Evolutionary conservation across 2,113 vertebrate species (phyloP).

Genomic region (Poecile atricapillus): DNA sequence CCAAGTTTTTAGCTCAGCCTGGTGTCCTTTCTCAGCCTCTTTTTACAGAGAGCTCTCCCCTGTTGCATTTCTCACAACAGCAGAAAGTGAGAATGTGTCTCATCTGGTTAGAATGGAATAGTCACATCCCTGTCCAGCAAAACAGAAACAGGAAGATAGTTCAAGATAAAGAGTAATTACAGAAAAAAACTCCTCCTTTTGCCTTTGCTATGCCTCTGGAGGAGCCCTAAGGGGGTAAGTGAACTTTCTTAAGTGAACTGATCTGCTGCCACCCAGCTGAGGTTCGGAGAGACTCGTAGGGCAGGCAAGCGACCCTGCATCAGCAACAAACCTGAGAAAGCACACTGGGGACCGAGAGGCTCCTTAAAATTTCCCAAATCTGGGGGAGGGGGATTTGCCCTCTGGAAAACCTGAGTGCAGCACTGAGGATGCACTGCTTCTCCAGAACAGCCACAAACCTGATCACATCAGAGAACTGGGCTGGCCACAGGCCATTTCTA

Average conservation of each 20-base stretch:
- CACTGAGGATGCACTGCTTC: background rate
- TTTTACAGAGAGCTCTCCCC: background rate
- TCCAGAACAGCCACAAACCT: background rate
- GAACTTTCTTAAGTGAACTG: background rate
- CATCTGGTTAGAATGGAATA: background rate
- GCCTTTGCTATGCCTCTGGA: background rate
- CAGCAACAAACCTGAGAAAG: background rate
- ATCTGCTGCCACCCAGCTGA: background rate
- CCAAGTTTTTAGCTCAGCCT: background rate
- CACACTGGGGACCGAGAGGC: background rate
- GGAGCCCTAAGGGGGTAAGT: accelerated
- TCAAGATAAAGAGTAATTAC: background rate
- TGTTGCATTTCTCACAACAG: background rate
- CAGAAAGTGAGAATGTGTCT: accelerated
- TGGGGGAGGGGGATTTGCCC: background rate
- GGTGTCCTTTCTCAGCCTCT: background rate
- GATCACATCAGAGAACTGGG: too few species aligned
- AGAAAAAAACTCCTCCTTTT: background rate
- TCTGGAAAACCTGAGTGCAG: background rate
- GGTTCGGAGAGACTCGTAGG: accelerated
- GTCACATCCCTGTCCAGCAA: background rate
- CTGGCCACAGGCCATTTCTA: background rate
- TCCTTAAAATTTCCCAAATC: background rate
- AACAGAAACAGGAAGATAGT: background rate
- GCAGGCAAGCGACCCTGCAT: background rate